Base-by-base conservation (phyloP, 2,888 invertebrate species). In the Cephus runcator region DNA sequence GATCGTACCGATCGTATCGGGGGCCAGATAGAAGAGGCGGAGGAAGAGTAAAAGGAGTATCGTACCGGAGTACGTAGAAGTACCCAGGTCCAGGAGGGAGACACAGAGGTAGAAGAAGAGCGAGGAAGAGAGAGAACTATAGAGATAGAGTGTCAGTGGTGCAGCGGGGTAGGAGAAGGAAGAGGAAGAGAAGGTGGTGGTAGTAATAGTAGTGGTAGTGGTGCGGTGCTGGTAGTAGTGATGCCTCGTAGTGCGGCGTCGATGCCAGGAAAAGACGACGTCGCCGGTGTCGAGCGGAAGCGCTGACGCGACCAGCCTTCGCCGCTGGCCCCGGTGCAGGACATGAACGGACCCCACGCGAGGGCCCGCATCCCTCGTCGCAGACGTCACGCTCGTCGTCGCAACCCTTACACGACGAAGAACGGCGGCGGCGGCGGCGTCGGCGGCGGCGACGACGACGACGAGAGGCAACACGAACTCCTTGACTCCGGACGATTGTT, bases 251-350 rank as follows among this genome's bases (percentile, higher is more conserved):
- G 86, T 85, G 81, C 78, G 80, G 79, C 82, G 83, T 82, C 85
- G 81, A 82, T 81, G 82, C 82, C 82, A 79, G 79, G 69, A 75
- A 75, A 69, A 75, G 77, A 77, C 56, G 56, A 56, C 69, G 77
- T 69, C 76, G 77, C 69, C 82, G 69, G 76, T 79, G 82, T 78
- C 73, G 81, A 85, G 81, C 87, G 87, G 85, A 88, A 85, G 86
- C 90, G 89, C 89, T 90, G 90, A 90, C 90, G 89, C 87, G 90
- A 85, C 85, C 86, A 85, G 89, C 87, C 86, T 86, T 87, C 87
- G 85, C 86, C 86, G 89, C 87, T 85, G 89, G 87, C 87, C 85
- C 75, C 86, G 84, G 81, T 83, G 83, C 86, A 85, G 85, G 88
- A 86, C 85, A 87, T 85, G 85, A 84, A 82, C 85, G 85, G 83